phyloP scores from a whole-genome alignment of 1,140 invertebrate species.

The Macrobrachium rosenbergii region DNA sequence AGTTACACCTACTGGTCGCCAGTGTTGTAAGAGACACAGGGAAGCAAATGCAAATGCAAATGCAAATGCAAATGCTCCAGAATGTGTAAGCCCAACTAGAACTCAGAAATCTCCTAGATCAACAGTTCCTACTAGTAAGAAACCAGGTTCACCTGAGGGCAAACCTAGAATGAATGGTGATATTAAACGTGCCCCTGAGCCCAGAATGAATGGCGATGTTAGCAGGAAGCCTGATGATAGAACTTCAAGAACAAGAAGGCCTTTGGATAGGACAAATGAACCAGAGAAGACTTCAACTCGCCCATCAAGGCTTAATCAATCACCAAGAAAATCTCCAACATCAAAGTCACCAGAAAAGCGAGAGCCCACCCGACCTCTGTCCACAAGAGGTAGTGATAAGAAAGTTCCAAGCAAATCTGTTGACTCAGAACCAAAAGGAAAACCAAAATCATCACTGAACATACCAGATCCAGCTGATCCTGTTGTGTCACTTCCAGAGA shows the following conservation, averaged over 20 bases:
- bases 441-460: constrained; percentile 18
- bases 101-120: constrained; percentile 32
- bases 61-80: not conserved
- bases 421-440: constrained; percentile 12
- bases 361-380: constrained; percentile 20
- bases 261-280: constrained; percentile 33
- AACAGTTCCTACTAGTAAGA: constrained; percentile 27
- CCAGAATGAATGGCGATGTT: constrained; percentile 44
- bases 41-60: constrained; percentile 15
- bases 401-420: constrained; percentile 38
- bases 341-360: constrained; percentile 56
- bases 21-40: constrained; percentile 51
- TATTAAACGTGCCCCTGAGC: constrained; percentile 34
- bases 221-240: constrained; percentile 25
- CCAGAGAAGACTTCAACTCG: constrained; percentile 36
- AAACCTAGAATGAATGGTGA: constrained; percentile 55
- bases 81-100: constrained; percentile 50
- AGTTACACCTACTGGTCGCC: constrained; percentile 48
- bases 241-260: constrained; percentile 36
- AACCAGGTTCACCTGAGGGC: constrained; percentile 41
- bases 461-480: constrained; percentile 43
- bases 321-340: constrained; percentile 46
- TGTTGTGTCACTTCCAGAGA: constrained; percentile 62
- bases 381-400: constrained; percentile 30
- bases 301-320: constrained; percentile 36